Evolutionary conservation across 2,888 invertebrate species (phyloP).

Genomic region (Gymnocheta viridis): DNA sequence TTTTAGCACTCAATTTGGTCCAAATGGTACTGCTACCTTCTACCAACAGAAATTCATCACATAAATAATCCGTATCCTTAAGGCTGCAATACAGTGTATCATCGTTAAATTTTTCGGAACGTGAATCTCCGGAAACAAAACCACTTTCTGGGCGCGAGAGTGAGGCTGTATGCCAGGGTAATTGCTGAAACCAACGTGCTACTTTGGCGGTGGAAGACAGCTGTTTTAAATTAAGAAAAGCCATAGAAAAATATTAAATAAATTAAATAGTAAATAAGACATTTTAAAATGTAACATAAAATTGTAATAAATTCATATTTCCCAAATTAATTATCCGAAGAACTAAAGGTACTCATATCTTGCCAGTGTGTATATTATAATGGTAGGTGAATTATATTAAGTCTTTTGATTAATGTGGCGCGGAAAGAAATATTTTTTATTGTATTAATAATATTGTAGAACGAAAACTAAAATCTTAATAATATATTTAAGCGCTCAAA

Average conservation of each 20-base stretch:
- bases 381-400: no score
- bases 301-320: no score
- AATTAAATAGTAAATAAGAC: background rate
- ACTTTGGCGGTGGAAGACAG: conserved; percentile 90
- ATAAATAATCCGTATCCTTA: conserved; percentile 81
- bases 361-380: no score
- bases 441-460: no score
- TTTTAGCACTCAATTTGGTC: conserved; percentile 87
- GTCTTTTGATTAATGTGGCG: no score
- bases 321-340: no score
- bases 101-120: conserved; percentile 83
- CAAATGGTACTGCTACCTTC: conserved; percentile 87
- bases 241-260: background rate
- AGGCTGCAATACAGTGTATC: conserved; percentile 81
- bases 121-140: conserved; percentile 87
- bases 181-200: conserved; percentile 90
- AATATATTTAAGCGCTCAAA: no score
- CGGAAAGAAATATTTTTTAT: no score
- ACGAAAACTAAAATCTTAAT: no score
- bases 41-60: conserved; percentile 85
- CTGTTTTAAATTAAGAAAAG: conserved; percentile 80
- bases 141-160: conserved; percentile 90
- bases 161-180: conserved; percentile 83
- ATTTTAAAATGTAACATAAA: no score
- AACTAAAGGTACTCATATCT: no score